A percentile compares a stretch with the other conserved stretches of the same genome.
Evolutionary conservation across 2,888 invertebrate genomes (phyloP).

Genomic region (Ceratothoa steindachneri): DNA sequence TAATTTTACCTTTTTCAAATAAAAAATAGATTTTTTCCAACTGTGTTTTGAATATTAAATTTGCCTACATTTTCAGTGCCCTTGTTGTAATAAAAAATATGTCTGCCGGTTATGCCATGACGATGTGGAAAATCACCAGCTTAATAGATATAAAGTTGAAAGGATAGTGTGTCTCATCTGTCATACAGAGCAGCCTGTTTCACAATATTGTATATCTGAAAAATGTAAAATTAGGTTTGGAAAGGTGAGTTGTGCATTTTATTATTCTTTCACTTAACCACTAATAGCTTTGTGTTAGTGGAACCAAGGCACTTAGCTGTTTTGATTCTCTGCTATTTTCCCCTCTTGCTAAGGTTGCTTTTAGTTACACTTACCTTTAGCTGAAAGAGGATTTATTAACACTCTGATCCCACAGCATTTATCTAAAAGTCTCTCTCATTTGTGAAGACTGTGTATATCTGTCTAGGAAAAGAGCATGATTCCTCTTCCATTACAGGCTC

Average conservation of each 20-base stretch:
- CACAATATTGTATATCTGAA: conserved; percentile 67
- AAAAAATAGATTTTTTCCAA: too few relatives aligned
- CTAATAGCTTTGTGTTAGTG: not conserved
- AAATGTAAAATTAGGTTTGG: conserved; percentile 71
- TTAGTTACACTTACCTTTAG: too few relatives aligned
- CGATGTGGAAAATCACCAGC: conserved; percentile 75
- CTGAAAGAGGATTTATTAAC: too few relatives aligned
- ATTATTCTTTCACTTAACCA: too few relatives aligned
- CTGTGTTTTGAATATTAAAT: too few relatives aligned
- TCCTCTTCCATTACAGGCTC: too few relatives aligned
- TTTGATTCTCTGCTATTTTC: not conserved
- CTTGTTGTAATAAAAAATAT: conserved; percentile 83
- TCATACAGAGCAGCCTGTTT: conserved; percentile 72
- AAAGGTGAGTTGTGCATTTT: conserved; percentile 66
- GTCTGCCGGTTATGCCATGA: conserved; percentile 87
- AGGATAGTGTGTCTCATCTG: conserved; percentile 79
- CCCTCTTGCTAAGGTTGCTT: too few relatives aligned
- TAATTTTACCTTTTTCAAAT: too few relatives aligned
- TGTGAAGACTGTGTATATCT: too few relatives aligned
- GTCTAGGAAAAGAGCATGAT: too few relatives aligned
- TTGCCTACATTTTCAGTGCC: conserved; percentile 78
- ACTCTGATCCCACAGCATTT: too few relatives aligned
- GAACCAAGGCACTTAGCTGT: not conserved
- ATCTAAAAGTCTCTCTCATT: too few relatives aligned
- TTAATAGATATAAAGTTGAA: conserved; percentile 76